Percentiles rank a stretch among this genome's conserved stretches.
These are phyloP conservation scores for Panulirus ornatus DNA, from an alignment of 1,140 invertebrate genomes.

Conservation along the genomic window DNA sequence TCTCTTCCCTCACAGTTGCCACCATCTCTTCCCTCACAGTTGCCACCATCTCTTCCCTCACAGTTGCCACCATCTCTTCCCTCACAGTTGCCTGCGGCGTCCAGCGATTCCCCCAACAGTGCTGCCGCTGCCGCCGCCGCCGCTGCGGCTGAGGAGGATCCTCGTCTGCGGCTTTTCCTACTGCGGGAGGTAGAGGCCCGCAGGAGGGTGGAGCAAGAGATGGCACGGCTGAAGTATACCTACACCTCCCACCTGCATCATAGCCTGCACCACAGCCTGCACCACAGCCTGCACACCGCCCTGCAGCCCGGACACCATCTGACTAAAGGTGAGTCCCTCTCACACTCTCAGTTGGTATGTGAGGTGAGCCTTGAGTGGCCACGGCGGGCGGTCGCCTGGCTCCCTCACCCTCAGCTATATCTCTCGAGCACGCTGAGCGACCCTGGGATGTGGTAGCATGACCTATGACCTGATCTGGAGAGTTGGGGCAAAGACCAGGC, in stretches of 20 bases:
- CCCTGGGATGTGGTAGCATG: too few relatives aligned
- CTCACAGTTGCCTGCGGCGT: slow-evolving; percentile 25
- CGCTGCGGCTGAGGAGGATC: slow-evolving; percentile 48
- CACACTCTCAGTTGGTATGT: neutral
- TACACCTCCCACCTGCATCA: slow-evolving; percentile 67
- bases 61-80: neutral
- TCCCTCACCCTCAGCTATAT: neutral
- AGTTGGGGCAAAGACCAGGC: too few relatives aligned
- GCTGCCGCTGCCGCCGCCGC: slow-evolving; percentile 19
- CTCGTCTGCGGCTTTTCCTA: slow-evolving; percentile 54
- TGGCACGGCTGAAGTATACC: slow-evolving; percentile 63
- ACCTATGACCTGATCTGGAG: too few relatives aligned
- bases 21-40: neutral
- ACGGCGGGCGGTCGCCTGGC: neutral
- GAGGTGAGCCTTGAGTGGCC: neutral
- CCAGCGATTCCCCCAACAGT: slow-evolving; percentile 54
- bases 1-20: neutral
- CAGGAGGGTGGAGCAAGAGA: slow-evolving; percentile 58
- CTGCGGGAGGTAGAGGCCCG: slow-evolving; percentile 60
- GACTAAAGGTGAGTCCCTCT: slow-evolving; percentile 46
- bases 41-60: neutral
- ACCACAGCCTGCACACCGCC: slow-evolving; percentile 65
- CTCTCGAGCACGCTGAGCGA: too few relatives aligned
- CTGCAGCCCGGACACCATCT: slow-evolving; percentile 57
- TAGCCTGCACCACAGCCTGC: slow-evolving; percentile 63